These are phyloP conservation scores for Alauda arvensis DNA, from an alignment of 2,797 vertebrate genomes.

Conservation along the genomic window DNA sequence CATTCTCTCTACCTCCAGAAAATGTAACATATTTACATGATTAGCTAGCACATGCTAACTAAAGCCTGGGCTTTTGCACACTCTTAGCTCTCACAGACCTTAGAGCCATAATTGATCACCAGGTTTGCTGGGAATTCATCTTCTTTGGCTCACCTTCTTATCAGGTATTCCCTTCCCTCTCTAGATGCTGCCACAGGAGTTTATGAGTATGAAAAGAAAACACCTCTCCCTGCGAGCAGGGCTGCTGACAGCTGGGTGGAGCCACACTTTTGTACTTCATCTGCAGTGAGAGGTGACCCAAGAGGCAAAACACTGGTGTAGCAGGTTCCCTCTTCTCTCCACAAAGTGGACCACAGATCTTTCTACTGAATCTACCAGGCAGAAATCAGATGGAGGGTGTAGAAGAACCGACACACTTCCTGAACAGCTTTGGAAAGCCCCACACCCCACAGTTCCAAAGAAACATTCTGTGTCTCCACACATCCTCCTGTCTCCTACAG, in stretches of 20 bases:
- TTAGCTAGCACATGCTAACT: neutral
- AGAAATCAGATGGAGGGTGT: neutral
- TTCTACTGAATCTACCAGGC: neutral
- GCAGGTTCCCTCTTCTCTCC: neutral
- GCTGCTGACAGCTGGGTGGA: neutral
- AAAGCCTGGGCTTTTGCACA: neutral
- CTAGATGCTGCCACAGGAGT: neutral
- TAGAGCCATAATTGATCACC: neutral
- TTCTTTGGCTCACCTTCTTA: neutral
- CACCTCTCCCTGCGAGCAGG: neutral
- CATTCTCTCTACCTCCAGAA: neutral
- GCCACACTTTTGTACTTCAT: fast-evolving
- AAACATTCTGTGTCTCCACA: neutral
- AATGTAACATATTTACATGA: neutral
- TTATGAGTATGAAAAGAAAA: neutral
- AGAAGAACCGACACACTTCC: neutral
- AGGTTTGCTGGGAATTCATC: neutral
- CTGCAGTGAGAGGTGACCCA: neutral
- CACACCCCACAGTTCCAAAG: neutral
- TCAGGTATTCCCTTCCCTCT: neutral
- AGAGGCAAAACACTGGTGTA: neutral
- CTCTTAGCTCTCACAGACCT: neutral
- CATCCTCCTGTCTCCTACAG: neutral
- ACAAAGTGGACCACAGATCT: neutral
- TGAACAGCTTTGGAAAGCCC: neutral